Percentiles rank a stretch among this genome's conserved stretches.
Conservation (phyloP, 2,888 invertebrate genomes). For the Tachina grossa region DNA sequence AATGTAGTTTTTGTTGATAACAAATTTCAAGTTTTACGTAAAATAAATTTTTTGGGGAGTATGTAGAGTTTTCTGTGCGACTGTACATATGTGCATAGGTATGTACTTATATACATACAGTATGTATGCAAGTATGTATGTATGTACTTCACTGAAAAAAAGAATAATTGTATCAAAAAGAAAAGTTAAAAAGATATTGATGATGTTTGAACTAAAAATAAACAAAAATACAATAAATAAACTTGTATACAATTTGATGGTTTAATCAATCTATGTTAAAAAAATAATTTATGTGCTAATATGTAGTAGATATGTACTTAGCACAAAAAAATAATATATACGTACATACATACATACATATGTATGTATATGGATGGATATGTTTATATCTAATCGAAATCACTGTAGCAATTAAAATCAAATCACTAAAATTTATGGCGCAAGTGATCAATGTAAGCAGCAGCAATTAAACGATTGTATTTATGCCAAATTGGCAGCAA, state of each 20-base stretch:
- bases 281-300: constrained; percentile 1
- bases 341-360: too few relatives aligned
- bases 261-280: not conserved
- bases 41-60: too few relatives aligned
- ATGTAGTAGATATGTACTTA: not conserved
- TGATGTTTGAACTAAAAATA: not conserved
- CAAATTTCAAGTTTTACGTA: too few relatives aligned
- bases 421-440: constrained; percentile 20
- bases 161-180: not conserved
- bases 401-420: constrained; percentile 10
- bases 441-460: constrained; percentile 9
- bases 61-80: too few relatives aligned
- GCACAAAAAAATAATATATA: too few relatives aligned
- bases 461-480: constrained; percentile 5
- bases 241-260: not conserved
- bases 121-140: too few relatives aligned
- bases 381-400: not conserved
- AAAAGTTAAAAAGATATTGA: not conserved
- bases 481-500: not conserved
- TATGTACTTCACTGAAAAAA: not conserved
- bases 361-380: not conserved
- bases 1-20: too few relatives aligned
- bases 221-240: constrained; percentile 3
- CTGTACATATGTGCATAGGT: too few relatives aligned
- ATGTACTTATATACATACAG: too few relatives aligned